These are phyloP conservation scores for human (Homo sapiens) DNA, from an alignment of 2,113 vertebrate genomes.

Conservation along the genomic window GRCh38 chr11:103803001-103803500, in stretches of 20 bases:
- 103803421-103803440: neutral
- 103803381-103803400: neutral
- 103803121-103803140: neutral
- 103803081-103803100: neutral
- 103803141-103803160: neutral
- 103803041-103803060: neutral
- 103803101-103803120: neutral
- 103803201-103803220: neutral
- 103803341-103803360: neutral
- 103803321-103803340: neutral
- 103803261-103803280: neutral
- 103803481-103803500: neutral
- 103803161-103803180: neutral
- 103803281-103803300: neutral
- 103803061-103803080: neutral
- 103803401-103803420: neutral
- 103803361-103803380: neutral
- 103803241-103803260: neutral
- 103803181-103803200: neutral
- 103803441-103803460: neutral
- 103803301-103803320: neutral
- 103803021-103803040: neutral
- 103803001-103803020: neutral
- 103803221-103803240: fast-evolving
- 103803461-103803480: neutral